phyloP scores from a whole-genome alignment of 2,888 invertebrate species.

The Serrognathus titanus region DNA sequence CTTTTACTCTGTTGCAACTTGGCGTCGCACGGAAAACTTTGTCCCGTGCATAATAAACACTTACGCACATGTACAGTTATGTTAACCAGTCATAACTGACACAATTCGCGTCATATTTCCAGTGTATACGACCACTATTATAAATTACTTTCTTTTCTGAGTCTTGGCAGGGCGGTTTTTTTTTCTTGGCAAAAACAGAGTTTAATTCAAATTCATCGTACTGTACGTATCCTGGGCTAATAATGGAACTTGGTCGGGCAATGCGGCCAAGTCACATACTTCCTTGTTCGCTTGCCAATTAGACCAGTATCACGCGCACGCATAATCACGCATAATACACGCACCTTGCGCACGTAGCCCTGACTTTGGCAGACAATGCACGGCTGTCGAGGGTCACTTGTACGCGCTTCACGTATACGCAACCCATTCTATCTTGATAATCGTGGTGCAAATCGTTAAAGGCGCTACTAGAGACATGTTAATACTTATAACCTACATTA shows the following conservation, averaged over 20 bases:
- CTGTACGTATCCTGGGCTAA: neutral
- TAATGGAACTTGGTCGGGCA: conserved; percentile 4
- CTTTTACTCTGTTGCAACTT: too few relatives aligned
- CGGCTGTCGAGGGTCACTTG: conserved; percentile 10
- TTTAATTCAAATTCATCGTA: too few relatives aligned
- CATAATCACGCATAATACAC: conserved; percentile 32
- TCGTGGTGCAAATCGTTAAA: conserved; percentile 26
- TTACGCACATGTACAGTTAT: too few relatives aligned
- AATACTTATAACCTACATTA: conserved; percentile 40
- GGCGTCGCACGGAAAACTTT: too few relatives aligned
- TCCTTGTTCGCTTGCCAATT: conserved; percentile 42
- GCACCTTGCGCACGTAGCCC: conserved; percentile 33
- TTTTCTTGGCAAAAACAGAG: too few relatives aligned
- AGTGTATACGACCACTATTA: too few relatives aligned
- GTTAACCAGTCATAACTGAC: too few relatives aligned
- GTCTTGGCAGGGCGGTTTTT: too few relatives aligned
- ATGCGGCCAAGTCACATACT: conserved; percentile 17
- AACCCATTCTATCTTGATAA: conserved; percentile 24
- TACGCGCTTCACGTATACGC: conserved; percentile 12
- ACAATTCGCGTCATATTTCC: too few relatives aligned
- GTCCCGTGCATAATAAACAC: too few relatives aligned
- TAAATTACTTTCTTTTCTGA: too few relatives aligned
- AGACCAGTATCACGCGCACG: conserved; percentile 40
- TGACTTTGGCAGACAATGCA: conserved; percentile 27
- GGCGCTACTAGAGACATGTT: conserved; percentile 25